Conservation (phyloP, 2,888 invertebrate genomes). For the Hypsopygia costalis region DNA sequence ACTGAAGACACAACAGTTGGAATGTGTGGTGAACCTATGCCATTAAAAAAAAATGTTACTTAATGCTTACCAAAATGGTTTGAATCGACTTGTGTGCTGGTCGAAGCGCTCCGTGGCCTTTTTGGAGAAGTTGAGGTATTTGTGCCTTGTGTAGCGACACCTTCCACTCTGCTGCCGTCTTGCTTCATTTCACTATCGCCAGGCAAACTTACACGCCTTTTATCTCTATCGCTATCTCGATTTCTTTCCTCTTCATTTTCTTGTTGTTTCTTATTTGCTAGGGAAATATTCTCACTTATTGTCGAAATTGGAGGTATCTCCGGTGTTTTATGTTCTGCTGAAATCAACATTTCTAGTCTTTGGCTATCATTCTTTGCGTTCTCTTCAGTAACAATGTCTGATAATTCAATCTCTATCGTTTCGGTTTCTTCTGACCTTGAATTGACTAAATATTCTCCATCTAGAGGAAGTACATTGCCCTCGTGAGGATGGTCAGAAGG, state of each 20-base stretch:
- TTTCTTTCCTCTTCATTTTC: conserved; percentile 53
- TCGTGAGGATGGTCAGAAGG: conserved; percentile 62
- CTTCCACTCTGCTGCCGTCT: conserved; percentile 58
- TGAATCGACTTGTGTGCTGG: conserved; percentile 91
- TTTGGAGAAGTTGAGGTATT: conserved; percentile 81
- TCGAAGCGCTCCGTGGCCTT: conserved; percentile 88
- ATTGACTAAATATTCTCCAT: conserved; percentile 66
- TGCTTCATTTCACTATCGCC: conserved; percentile 72
- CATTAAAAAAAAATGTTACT: background rate
- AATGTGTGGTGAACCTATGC: too few relatives aligned
- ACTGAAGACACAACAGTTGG: too few relatives aligned
- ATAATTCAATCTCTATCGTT: conserved; percentile 32
- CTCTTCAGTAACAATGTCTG: conserved; percentile 42
- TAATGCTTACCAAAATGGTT: conserved; percentile 88
- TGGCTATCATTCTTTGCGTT: conserved; percentile 60
- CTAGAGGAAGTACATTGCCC: conserved; percentile 65
- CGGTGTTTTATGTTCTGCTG: conserved; percentile 62
- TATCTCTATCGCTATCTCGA: conserved; percentile 68
- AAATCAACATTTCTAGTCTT: conserved; percentile 40
- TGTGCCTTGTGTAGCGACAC: conserved; percentile 58
- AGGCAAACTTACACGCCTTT: conserved; percentile 83
- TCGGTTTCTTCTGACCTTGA: conserved; percentile 43
- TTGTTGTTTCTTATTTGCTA: conserved; percentile 62
- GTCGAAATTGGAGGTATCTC: conserved; percentile 86
- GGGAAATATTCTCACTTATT: conserved; percentile 85